These are phyloP conservation scores for Sminthurides aquaticus DNA, from an alignment of 2,888 invertebrate species.

Conservation along the genomic window DNA sequence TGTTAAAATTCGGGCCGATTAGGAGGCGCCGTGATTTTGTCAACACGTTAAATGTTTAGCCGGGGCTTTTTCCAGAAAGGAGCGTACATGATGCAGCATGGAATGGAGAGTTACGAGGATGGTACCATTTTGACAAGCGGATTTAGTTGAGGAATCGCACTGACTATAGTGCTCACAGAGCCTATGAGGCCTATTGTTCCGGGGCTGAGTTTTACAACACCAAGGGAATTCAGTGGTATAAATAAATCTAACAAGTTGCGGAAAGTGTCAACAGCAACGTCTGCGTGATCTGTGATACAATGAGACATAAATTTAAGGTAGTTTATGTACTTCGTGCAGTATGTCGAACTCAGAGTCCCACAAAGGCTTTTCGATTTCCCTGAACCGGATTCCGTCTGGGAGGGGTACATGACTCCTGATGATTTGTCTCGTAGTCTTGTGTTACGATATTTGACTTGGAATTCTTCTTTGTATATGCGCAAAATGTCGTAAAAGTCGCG, in stretches of 20 bases:
- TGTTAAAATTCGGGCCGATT: no score
- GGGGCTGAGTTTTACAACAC: constrained; percentile 68
- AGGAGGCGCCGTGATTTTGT: no score
- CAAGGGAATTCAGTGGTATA: constrained; percentile 74
- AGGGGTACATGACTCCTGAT: background rate
- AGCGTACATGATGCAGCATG: no score
- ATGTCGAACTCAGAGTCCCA: background rate
- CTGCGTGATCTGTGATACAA: constrained; percentile 51
- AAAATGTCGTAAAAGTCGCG: constrained; percentile 79
- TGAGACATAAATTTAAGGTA: constrained; percentile 9
- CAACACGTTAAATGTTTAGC: no score
- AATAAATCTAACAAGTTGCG: constrained; percentile 82
- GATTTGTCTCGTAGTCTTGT: constrained; percentile 5
- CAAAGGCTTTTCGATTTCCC: no score
- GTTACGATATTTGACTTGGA: constrained; percentile 18
- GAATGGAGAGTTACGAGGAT: constrained; percentile 33
- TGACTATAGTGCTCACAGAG: constrained; percentile 70
- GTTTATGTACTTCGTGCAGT: background rate
- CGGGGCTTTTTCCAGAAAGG: no score
- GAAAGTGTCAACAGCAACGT: constrained; percentile 69
- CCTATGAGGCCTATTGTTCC: constrained; percentile 71
- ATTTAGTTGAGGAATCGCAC: constrained; percentile 65
- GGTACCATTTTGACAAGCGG: constrained; percentile 54
- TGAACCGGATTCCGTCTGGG: background rate
- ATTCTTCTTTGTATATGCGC: constrained; percentile 53